A percentile compares a stretch with the other conserved stretches of the same genome.
Evolutionary conservation across 2,797 vertebrate genomes (phyloP).

Genomic region (Xenops minutus): DNA sequence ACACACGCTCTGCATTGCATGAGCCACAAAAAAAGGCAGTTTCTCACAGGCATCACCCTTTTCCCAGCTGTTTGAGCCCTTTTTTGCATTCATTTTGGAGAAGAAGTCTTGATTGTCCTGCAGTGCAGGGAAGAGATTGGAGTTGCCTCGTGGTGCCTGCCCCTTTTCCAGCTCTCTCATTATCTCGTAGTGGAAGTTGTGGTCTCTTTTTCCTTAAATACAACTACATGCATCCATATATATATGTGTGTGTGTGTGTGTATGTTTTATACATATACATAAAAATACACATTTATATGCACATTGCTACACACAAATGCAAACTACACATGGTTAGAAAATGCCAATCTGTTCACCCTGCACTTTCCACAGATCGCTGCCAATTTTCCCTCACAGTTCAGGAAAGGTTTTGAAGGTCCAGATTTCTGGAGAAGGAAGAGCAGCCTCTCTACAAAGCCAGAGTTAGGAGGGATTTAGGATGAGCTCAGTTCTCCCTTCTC

Average conservation of each 20-base stretch:
- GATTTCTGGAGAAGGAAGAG: not conserved
- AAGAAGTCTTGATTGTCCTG: not conserved
- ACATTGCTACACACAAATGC: not conserved
- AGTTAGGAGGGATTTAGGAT: not conserved
- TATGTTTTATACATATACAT: slow-evolving; percentile 1
- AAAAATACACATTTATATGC: not conserved
- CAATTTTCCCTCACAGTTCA: not conserved
- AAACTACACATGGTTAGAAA: not conserved
- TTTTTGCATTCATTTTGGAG: not conserved
- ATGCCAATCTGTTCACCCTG: not conserved
- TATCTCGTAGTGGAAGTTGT: not conserved
- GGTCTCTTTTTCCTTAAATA: not conserved
- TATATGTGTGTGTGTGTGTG: not conserved
- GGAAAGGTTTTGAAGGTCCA: not conserved
- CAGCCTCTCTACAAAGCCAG: not conserved
- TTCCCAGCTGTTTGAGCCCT: slow-evolving; percentile 5
- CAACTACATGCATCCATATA: not conserved
- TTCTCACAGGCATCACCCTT: not conserved
- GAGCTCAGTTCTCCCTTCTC: not conserved
- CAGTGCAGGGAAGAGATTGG: not conserved
- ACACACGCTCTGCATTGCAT: not conserved
- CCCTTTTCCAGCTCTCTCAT: not conserved
- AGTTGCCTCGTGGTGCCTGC: not conserved
- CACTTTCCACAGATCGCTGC: not conserved
- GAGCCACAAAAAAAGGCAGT: not conserved